Conservation (phyloP, 2,113 vertebrate genomes). For the Patagioenas fasciata region DNA sequence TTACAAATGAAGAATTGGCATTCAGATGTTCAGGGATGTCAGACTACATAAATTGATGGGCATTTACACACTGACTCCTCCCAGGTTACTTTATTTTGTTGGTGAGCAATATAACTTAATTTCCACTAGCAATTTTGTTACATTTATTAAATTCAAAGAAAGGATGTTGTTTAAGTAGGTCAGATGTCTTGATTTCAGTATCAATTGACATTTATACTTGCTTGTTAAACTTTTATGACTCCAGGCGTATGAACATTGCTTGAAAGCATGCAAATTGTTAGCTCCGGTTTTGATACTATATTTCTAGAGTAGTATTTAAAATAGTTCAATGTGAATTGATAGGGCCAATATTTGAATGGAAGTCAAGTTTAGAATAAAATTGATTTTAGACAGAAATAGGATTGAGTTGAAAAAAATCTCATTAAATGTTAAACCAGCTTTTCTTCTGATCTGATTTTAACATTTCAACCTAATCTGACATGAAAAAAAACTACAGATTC, state of each 20-base stretch:
- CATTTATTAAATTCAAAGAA: slow-evolving; percentile 29
- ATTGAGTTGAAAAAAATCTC: background rate
- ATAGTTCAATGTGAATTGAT: background rate
- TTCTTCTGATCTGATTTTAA: background rate
- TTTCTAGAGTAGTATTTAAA: slow-evolving; percentile 9
- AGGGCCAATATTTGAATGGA: background rate
- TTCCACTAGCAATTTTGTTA: background rate
- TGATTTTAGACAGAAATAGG: background rate
- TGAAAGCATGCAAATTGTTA: slow-evolving; percentile 50
- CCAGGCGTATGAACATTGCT: background rate
- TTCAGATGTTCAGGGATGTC: background rate
- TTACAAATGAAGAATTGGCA: background rate
- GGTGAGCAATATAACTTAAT: background rate
- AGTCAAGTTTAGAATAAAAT: slow-evolving; percentile 26
- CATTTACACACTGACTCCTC: background rate
- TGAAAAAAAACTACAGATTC: background rate
- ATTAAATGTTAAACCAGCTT: background rate
- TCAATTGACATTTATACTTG: slow-evolving; percentile 23
- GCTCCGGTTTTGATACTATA: background rate
- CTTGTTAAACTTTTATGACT: slow-evolving; percentile 22
- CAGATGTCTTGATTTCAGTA: background rate
- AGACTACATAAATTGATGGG: background rate
- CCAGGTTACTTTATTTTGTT: background rate
- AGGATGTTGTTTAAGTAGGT: background rate
- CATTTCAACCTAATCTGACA: background rate